Percentiles rank a stretch among this genome's conserved stretches.
These are phyloP conservation scores for Drosophila truncata DNA, from an alignment of 1,140 invertebrate species.

Conservation along the genomic window DNA sequence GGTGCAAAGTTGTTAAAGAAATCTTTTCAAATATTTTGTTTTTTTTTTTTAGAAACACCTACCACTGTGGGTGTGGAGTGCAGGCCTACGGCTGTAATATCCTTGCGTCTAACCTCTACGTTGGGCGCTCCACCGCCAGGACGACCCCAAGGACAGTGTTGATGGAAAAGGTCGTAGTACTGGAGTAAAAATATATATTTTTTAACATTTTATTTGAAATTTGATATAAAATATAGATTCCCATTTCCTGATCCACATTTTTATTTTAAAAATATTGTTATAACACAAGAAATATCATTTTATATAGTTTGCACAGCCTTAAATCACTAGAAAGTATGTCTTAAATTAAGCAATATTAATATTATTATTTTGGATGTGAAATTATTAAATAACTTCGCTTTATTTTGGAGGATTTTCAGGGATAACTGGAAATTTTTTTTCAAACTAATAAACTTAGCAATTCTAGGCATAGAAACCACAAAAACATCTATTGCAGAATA, in stretches of 20 bases:
- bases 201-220: background rate
- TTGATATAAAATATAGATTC: background rate
- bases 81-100: constrained; percentile 85
- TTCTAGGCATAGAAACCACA: too few species aligned
- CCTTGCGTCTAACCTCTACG: constrained; percentile 85
- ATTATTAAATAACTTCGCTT: background rate
- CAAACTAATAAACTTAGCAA: background rate
- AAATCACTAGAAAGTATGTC: background rate
- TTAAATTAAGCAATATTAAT: background rate
- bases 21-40: background rate
- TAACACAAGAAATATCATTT: background rate
- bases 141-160: constrained; percentile 86
- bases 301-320: background rate
- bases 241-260: background rate
- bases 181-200: background rate
- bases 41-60: constrained; percentile 13
- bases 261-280: background rate
- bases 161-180: constrained; percentile 85
- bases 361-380: background rate
- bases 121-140: constrained; percentile 85
- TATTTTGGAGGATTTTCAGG: background rate
- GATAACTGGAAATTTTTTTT: background rate
- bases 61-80: constrained; percentile 85
- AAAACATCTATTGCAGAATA: too few species aligned
- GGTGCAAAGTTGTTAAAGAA: background rate